Evolutionary conservation across 2,797 vertebrate species (phyloP), one percentile per base, ranked within the genome.

Genomic region (Danionella dracula): DNA sequence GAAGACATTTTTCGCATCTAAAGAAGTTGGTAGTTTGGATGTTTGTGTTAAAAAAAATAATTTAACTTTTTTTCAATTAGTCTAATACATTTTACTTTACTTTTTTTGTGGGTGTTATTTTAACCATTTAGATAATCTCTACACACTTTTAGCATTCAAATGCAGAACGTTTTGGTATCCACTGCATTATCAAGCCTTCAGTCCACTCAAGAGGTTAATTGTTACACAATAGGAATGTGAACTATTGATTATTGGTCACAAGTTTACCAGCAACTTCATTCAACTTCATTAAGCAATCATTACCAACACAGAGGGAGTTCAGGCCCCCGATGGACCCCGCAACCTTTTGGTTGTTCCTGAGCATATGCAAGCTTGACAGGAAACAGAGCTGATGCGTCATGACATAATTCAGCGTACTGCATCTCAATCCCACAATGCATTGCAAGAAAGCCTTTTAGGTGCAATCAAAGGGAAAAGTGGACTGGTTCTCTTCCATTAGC

Each of bases 151-250:
- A 20, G n/a, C n/a, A n/a, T n/a, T n/a, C n/a, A n/a, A n/a, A n/a
- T n/a, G n/a, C n/a, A n/a, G n/a, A n/a, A n/a, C n/a, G n/a, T n/a
- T n/a, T 19, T 37, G 44, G 41, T 19, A 49, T 23, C 27, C 11
- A 6, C 58, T 44, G 45, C 50, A 6, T 65, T 2, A 68, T 69
- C 74, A 71, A 71, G 72, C 77, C 80, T 83, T 27, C 79, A 10
- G 16, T 62, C 35, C 51, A 41, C 73, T 62, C 75, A 56, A 32
- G 67, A 10, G 73, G 73, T 65, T 84, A 81, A 85, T 82, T 82
- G 66, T 68, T 58, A 61, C 73, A 81, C 79, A 79, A 83, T 66
- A 81, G 77, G 71, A 73, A 76, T 31, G 27, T 73, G 70, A 55
- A 60, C 56, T 72, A 72, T 76, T 70, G 73, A 76, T 76, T 53